Percentiles rank a stretch among this genome's conserved stretches.
Conservation (phyloP, 2,888 invertebrate genomes). For the Pterobdella sp. region DNA sequence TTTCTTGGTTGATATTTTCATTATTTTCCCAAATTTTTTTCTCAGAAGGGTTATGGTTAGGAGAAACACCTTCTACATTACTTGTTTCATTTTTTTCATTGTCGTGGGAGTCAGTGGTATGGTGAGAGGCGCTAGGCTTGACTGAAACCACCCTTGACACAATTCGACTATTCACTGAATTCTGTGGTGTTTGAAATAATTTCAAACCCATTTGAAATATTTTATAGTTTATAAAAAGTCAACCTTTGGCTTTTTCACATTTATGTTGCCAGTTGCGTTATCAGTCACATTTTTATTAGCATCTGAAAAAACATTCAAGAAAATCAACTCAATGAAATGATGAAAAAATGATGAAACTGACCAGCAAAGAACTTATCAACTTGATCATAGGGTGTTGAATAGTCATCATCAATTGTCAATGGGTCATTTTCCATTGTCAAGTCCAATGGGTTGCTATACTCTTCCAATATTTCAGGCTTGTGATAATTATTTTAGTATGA, state of each 20-base stretch:
- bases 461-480: constrained; percentile 22
- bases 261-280: no score
- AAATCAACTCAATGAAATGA: no score
- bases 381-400: constrained; percentile 31
- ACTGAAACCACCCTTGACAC: background rate
- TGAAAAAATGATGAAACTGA: no score
- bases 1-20: background rate
- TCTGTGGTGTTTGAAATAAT: background rate
- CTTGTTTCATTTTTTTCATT: no score
- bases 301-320: no score
- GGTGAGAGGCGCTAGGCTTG: background rate
- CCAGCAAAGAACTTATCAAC: constrained; percentile 31
- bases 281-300: no score
- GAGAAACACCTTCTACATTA: no score
- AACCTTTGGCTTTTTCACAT: no score
- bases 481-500: background rate
- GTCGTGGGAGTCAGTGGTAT: background rate
- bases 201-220: no score
- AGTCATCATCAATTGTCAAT: constrained; percentile 28
- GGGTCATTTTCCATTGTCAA: background rate
- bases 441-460: constrained; percentile 25
- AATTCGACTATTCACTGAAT: background rate
- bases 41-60: no score
- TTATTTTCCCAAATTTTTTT: no score
- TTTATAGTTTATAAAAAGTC: no score